Evolutionary conservation across 2,113 vertebrate genomes (phyloP).

Genomic region (Pontoporia blainvillei): DNA sequence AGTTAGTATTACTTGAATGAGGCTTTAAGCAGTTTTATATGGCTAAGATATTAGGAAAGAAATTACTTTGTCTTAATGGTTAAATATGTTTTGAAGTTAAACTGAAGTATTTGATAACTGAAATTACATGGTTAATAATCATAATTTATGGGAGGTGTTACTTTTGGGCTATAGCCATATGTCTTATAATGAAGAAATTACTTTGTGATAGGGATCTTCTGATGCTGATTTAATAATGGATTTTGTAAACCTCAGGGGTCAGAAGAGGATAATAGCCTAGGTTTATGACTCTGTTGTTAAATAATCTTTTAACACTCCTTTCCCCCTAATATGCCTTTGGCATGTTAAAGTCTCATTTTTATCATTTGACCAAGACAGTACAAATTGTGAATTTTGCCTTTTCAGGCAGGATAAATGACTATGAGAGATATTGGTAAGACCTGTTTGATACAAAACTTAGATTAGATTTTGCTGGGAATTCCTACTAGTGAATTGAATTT

Average conservation of each 20-base stretch:
- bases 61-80: neutral
- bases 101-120: neutral
- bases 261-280: neutral
- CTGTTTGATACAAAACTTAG: neutral
- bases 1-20: neutral
- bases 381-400: neutral
- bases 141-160: neutral
- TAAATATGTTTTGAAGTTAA: conserved; percentile 6
- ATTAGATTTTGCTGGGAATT: conserved; percentile 4
- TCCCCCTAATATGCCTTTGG: neutral
- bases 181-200: neutral
- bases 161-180: neutral
- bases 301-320: neutral
- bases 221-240: neutral
- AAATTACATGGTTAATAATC: neutral
- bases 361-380: conserved; percentile 18
- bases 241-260: neutral
- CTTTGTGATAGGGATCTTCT: neutral
- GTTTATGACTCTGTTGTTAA: neutral
- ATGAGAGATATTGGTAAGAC: neutral
- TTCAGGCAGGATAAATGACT: neutral
- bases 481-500: conserved; percentile 11
- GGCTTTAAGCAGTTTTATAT: neutral
- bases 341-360: neutral
- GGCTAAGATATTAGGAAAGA: neutral